phyloP scores from a whole-genome alignment of 2,113 vertebrate species.

The Aleadryas rufinucha region DNA sequence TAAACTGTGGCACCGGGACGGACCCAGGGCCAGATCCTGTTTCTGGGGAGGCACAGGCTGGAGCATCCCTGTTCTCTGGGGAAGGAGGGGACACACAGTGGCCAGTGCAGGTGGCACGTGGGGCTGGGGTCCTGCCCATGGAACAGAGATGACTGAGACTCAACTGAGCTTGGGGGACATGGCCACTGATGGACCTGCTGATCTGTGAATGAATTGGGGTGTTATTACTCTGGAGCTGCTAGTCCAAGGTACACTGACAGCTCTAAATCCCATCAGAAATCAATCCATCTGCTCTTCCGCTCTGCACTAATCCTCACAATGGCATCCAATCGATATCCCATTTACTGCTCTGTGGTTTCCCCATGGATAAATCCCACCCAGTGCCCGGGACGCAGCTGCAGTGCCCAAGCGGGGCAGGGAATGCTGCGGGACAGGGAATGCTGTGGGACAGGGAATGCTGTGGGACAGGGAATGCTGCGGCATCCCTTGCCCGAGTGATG shows the following conservation, averaged over 20 bases:
- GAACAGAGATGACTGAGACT: neutral
- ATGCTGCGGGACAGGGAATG: neutral
- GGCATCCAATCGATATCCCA: neutral
- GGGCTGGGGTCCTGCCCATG: neutral
- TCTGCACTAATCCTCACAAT: neutral
- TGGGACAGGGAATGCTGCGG: neutral
- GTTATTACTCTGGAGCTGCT: neutral
- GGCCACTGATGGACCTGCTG: neutral
- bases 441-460: neutral
- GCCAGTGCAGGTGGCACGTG: neutral
- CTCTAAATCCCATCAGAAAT: neutral
- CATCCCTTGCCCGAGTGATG: neutral
- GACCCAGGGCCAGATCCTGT: neutral
- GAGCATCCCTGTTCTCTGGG: neutral
- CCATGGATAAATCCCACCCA: neutral
- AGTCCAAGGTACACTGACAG: neutral
- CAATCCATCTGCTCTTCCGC: neutral
- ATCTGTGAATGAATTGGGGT: neutral
- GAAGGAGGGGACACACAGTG: neutral
- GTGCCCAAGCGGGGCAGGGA: neutral
- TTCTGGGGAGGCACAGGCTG: neutral
- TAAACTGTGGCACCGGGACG: neutral
- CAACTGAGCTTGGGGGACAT: neutral
- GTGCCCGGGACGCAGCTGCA: accelerated
- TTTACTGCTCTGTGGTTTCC: neutral